Evolutionary conservation across 1,140 invertebrate genomes (phyloP).

Genomic region (Galleria mellonella): DNA sequence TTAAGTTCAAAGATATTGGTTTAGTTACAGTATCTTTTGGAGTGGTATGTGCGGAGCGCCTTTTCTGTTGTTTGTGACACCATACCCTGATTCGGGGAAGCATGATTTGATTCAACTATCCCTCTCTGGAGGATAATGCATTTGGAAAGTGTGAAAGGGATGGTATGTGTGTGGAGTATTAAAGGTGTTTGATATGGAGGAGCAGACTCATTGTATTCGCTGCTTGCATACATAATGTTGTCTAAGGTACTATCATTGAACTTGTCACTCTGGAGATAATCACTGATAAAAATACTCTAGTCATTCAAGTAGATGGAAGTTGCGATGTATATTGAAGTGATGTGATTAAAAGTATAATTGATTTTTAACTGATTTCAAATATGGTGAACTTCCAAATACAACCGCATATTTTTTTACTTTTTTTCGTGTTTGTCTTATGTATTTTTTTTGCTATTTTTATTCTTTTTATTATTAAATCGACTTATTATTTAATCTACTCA

Average conservation of each 20-base stretch:
- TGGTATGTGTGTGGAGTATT: conserved; percentile 13
- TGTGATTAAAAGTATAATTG: too few species aligned
- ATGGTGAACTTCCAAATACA: too few species aligned
- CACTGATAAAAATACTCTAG: conserved; percentile 17
- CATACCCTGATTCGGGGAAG: conserved; percentile 55
- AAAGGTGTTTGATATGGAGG: conserved; percentile 56
- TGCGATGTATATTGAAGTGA: too few species aligned
- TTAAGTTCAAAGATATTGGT: conserved; percentile 29
- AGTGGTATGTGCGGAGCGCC: conserved; percentile 30
- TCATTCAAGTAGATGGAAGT: too few species aligned
- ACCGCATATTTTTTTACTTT: too few species aligned
- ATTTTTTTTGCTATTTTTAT: too few species aligned
- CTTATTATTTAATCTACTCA: too few species aligned
- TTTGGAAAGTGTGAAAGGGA: conserved; percentile 28
- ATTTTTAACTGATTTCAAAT: too few species aligned
- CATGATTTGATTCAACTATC: conserved; percentile 47
- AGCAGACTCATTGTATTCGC: conserved; percentile 34
- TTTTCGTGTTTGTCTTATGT: too few species aligned
- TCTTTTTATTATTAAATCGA: too few species aligned
- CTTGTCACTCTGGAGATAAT: conserved; percentile 57
- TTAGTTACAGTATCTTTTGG: conserved; percentile 34
- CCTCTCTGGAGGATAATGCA: conserved; percentile 15
- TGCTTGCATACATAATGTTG: conserved; percentile 49
- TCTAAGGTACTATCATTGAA: conserved; percentile 58
- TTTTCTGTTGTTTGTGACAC: conserved; percentile 73